These are phyloP conservation scores for Spongia lamella DNA, from an alignment of 37 sponge, comb jelly and placozoan genomes.

Conservation along the genomic window DNA sequence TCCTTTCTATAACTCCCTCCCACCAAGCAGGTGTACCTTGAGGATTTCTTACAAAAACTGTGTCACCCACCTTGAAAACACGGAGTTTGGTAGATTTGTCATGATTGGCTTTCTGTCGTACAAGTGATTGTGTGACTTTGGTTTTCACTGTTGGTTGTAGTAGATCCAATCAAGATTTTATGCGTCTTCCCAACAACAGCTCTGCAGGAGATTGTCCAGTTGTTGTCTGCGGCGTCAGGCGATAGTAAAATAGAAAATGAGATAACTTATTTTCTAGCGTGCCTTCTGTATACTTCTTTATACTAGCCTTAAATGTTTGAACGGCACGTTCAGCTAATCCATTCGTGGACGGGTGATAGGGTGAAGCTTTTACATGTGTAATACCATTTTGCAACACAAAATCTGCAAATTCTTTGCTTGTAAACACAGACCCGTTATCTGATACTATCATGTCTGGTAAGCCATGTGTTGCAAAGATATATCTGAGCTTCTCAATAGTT, in stretches of 20 bases:
- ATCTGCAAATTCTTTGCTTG: conserved; percentile 2
- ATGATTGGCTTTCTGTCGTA: too few species aligned
- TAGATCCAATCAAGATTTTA: too few species aligned
- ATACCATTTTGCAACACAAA: conserved; percentile 26
- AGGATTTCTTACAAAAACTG: conserved; percentile 12
- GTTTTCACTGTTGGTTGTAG: too few species aligned
- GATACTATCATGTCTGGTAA: conserved; percentile 23
- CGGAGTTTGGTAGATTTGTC: conserved; percentile 2
- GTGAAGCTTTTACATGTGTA: conserved; percentile 19
- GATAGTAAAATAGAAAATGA: conserved; percentile 33
- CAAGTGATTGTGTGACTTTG: too few species aligned
- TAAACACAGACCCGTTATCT: conserved; percentile 12
- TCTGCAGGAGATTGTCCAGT: too few species aligned
- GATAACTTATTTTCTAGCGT: conserved; percentile 11
- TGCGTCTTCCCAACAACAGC: too few species aligned
- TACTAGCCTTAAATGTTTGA: conserved; percentile 29
- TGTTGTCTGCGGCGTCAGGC: too few species aligned
- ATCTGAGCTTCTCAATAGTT: conserved; percentile 11
- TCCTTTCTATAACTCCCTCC: not conserved
- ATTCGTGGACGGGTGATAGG: conserved; percentile 36
- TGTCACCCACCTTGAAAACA: not conserved
- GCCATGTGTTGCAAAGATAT: conserved; percentile 20
- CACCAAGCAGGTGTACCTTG: not conserved
- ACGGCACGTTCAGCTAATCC: conserved; percentile 52
- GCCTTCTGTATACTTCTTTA: conserved; percentile 18